These are phyloP conservation scores for Clupea harengus DNA, from an alignment of 2,113 vertebrate genomes.

Conservation along the genomic window DNA sequence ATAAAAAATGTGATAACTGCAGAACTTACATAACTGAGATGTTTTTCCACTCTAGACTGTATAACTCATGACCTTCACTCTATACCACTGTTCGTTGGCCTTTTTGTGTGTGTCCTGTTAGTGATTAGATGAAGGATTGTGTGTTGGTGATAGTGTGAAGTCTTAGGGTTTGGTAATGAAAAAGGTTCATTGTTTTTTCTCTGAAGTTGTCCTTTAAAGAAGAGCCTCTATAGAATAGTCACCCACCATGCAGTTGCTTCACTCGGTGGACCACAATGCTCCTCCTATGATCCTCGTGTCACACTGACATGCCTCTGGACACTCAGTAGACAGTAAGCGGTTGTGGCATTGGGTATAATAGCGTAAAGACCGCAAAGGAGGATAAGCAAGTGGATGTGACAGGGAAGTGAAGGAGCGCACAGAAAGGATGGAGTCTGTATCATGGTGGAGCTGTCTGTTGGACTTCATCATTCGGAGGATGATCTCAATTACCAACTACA, in stretches of 20 bases:
- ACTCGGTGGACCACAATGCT: not conserved
- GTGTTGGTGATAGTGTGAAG: not conserved
- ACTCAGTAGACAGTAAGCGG: conserved; percentile 4
- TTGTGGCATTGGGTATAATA: not conserved
- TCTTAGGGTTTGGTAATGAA: not conserved
- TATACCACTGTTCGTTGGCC: not conserved
- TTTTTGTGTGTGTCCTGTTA: not conserved
- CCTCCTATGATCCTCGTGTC: not conserved
- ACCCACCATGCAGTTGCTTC: not conserved
- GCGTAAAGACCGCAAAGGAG: not conserved
- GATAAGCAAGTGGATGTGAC: not conserved
- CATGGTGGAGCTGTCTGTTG: not conserved
- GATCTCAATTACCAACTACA: not conserved
- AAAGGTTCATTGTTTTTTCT: not conserved
- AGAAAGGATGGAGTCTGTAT: not conserved
- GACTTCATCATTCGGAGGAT: not conserved
- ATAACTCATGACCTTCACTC: not conserved
- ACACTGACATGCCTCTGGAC: not conserved
- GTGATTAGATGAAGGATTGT: no score
- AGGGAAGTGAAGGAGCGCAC: not conserved
- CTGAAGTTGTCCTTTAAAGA: not conserved
- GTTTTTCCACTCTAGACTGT: not conserved
- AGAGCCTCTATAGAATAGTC: not conserved
- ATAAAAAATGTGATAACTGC: no score
- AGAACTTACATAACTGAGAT: not conserved